Percentiles rank a stretch among this genome's conserved stretches.
These are phyloP conservation scores for Heterodera filipjevi DNA, from an alignment of 2,888 invertebrate genomes.

Conservation along the genomic window DNA sequence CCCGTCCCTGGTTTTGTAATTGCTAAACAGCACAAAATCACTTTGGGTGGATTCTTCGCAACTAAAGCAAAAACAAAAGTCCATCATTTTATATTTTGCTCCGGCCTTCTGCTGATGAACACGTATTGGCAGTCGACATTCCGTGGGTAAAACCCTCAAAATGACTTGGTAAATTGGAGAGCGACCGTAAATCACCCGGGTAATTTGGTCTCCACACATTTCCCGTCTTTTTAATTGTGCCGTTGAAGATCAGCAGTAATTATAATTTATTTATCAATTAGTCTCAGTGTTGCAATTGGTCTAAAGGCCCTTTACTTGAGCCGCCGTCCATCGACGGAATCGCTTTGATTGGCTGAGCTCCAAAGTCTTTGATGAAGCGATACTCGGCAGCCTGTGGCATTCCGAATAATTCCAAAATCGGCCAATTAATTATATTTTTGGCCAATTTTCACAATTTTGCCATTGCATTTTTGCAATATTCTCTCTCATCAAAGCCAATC, in stretches of 20 bases:
- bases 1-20: slow-evolving; percentile 83
- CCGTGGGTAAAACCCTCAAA: slow-evolving; percentile 76
- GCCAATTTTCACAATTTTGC: too few relatives aligned
- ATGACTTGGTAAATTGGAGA: slow-evolving; percentile 68
- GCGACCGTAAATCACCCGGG: slow-evolving; percentile 27
- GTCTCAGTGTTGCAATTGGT: too few relatives aligned
- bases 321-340: slow-evolving; percentile 3
- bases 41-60: slow-evolving; percentile 88
- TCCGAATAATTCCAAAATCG: too few relatives aligned
- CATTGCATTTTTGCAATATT: too few relatives aligned
- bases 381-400: slow-evolving; percentile 40
- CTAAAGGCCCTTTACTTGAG: too few relatives aligned
- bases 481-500: background rate
- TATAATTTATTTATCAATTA: too few relatives aligned
- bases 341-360: slow-evolving; percentile 40
- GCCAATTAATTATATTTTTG: too few relatives aligned
- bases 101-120: slow-evolving; percentile 76
- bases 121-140: slow-evolving; percentile 88
- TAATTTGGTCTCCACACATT: slow-evolving; percentile 80
- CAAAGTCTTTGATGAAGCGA: slow-evolving; percentile 46
- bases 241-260: too few relatives aligned
- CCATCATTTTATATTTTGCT: slow-evolving; percentile 50
- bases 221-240: slow-evolving; percentile 79
- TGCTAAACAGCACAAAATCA: slow-evolving; percentile 94
- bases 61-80: slow-evolving; percentile 72